Base-by-base conservation (phyloP, 2,797 vertebrate species). In the Hippoglossus hippoglossus region DNA sequence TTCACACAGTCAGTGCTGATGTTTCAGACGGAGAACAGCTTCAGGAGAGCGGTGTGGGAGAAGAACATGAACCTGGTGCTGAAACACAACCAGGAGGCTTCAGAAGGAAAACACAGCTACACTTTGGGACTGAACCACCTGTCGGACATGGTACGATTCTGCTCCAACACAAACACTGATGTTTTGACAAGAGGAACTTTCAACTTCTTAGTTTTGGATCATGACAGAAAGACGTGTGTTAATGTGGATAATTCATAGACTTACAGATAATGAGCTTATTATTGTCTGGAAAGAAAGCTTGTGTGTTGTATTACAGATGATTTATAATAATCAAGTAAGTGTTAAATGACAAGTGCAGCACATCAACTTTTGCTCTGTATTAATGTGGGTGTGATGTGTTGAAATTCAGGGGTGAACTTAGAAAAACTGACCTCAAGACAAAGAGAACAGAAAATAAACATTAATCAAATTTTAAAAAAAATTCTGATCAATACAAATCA, bases 61-160 rank as follows among this genome's bases (percentile, higher is more conserved):
- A 87, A 92, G 75, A 95, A 93, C 61, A 1, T 91, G 41, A 50
- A 69, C 46, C 15, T 87, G 21, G 83, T 93, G 71, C 56, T 81
- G 19, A 86, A 74, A 70, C 95, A 95, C 85, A 95, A 95, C 68
- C 76, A 77, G 67, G 90, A 93, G 49, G 81, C 76, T 26, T 85
- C 79, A 0, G 71, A 67, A 21, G 94, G 94, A 41, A 81, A 79
- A 21, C 90, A 92, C 78, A 92, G 79, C 75, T 95, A 91, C 85
- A 87, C 84, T 0, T 31, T 94, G 80, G 94, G 91, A 49, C 86
- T 94, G 59, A 95, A 95, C 81, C 91, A 92, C 22, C 85, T 95
- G 55, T 82, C 94, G 24, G 94, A 95, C 77, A 89, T 95, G 94
- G 95, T 96, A 86, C 6, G n/a, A 22, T 10, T 26, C 63, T 15